Conservation (phyloP, 2,797 vertebrate species). For the Lemur catta region DNA sequence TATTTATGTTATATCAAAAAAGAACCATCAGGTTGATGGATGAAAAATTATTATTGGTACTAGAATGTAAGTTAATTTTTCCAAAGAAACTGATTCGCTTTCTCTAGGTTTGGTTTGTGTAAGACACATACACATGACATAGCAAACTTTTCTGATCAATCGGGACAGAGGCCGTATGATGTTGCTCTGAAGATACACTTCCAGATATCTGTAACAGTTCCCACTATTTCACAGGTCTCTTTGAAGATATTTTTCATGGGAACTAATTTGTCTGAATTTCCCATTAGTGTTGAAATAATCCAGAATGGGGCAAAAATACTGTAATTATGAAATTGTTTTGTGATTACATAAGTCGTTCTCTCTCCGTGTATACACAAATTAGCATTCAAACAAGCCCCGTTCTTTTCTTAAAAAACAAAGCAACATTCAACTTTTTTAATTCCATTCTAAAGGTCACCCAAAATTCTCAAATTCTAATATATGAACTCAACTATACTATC, state of each 20-base stretch:
- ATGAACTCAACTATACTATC: neutral
- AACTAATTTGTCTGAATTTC: neutral
- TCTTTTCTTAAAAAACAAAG: neutral
- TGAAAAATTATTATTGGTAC: slow-evolving; percentile 9
- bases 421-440: neutral
- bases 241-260: neutral
- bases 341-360: slow-evolving; percentile 20
- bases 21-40: neutral
- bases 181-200: neutral
- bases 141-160: neutral
- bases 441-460: neutral
- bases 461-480: neutral
- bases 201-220: neutral
- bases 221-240: neutral
- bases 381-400: neutral
- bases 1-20: neutral
- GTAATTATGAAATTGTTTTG: slow-evolving; percentile 22
- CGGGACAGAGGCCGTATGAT: neutral
- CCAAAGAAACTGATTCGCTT: neutral
- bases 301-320: slow-evolving; percentile 26
- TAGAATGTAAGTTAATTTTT: neutral
- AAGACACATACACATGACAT: accelerated
- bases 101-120: neutral
- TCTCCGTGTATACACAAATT: slow-evolving; percentile 1
- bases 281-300: slow-evolving; percentile 19